Evolutionary conservation across 2,888 invertebrate genomes (phyloP).

Genomic region (Eremobia ochroleuca): DNA sequence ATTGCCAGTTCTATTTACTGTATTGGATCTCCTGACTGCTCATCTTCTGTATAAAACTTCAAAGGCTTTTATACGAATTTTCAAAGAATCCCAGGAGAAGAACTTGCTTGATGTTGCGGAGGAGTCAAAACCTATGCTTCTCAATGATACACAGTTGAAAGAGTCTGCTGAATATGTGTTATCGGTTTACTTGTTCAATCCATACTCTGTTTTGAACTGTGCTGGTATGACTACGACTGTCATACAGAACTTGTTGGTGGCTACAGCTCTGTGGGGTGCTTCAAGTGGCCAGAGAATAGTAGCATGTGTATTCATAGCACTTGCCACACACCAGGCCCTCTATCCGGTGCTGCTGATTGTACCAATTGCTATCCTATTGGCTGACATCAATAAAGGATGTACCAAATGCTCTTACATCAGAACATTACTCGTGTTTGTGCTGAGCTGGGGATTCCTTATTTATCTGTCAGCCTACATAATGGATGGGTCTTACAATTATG

Average conservation of each 20-base stretch:
- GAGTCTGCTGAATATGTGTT: slow-evolving; percentile 93
- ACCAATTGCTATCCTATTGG: slow-evolving; percentile 94
- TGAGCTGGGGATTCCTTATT: slow-evolving; percentile 90
- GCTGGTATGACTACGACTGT: slow-evolving; percentile 97
- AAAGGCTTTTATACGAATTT: slow-evolving; percentile 92
- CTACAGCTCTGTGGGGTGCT: slow-evolving; percentile 93
- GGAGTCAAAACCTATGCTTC: slow-evolving; percentile 90
- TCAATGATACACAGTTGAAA: slow-evolving; percentile 90
- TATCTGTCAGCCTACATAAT: slow-evolving; percentile 92
- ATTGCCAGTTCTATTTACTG: slow-evolving; percentile 93
- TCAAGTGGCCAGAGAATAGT: slow-evolving; percentile 92
- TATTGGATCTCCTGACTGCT: slow-evolving; percentile 95
- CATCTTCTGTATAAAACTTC: slow-evolving; percentile 93
- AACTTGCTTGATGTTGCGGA: slow-evolving; percentile 90
- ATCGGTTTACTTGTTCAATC: slow-evolving; percentile 96
- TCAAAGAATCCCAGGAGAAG: slow-evolving; percentile 89
- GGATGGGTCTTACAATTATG: slow-evolving; percentile 92
- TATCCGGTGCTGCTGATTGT: slow-evolving; percentile 96
- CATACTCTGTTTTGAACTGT: slow-evolving; percentile 96
- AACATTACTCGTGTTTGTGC: slow-evolving; percentile 89
- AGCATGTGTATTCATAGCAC: slow-evolving; percentile 93
- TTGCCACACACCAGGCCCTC: slow-evolving; percentile 95
- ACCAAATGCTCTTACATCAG: slow-evolving; percentile 87
- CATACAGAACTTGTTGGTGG: slow-evolving; percentile 96
- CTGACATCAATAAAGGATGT: slow-evolving; percentile 89